Conservation (phyloP, 2,113 vertebrate species). For the Bambusicola thoracicus region DNA sequence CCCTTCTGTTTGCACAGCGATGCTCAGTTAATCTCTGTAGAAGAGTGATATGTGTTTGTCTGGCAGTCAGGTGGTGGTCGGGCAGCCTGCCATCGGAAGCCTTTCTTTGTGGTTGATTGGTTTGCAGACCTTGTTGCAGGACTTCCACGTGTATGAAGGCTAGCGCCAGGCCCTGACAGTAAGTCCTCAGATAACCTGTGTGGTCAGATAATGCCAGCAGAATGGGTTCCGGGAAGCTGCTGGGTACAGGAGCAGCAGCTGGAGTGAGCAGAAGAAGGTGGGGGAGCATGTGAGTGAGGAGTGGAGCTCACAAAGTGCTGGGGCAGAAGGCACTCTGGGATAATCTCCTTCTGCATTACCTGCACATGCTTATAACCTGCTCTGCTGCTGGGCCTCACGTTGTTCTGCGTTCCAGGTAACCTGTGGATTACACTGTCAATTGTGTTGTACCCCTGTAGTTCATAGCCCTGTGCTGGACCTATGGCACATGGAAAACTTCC, state of each 20-base stretch:
- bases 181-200: conserved; percentile 19
- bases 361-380: neutral
- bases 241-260: neutral
- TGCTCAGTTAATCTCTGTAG: neutral
- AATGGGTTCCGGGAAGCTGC: neutral
- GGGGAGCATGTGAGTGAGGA: neutral
- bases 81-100: conserved; percentile 38
- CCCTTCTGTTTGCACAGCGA: neutral
- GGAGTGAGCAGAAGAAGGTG: neutral
- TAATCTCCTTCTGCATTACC: neutral
- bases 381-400: neutral
- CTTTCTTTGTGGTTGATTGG: neutral
- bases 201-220: neutral
- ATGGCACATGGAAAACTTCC: neutral
- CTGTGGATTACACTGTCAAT: neutral
- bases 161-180: neutral
- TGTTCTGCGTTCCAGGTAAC: neutral
- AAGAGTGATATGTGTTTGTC: neutral
- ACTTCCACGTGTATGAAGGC: neutral
- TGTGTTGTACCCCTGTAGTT: neutral
- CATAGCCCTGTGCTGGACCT: neutral
- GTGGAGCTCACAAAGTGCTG: neutral
- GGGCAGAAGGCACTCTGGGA: neutral
- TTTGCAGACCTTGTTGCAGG: neutral
- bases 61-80: neutral